Conservation (phyloP, 2,888 invertebrate genomes). For the Dioctria linearis region DNA sequence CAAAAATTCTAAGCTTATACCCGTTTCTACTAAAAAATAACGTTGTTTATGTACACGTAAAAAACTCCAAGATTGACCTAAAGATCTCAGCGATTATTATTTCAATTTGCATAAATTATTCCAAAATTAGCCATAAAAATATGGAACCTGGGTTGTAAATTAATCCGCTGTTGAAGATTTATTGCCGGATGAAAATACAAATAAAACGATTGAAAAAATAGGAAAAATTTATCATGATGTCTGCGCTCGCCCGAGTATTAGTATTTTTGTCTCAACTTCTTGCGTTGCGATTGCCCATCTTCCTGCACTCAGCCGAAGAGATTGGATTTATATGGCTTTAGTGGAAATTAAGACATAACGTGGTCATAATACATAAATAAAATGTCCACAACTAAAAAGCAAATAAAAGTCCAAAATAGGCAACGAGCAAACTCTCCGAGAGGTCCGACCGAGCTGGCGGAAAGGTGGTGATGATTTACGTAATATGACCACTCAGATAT, state of each 20-base stretch:
- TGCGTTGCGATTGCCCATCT: not conserved
- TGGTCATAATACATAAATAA: not conserved
- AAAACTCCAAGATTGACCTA: not conserved
- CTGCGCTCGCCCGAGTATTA: not conserved
- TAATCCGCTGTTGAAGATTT: not conserved
- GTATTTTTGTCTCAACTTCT: not conserved
- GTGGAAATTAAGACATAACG: constrained; percentile 3
- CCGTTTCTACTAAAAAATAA: too few relatives aligned
- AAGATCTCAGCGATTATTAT: not conserved
- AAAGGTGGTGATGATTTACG: not conserved
- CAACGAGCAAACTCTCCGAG: not conserved
- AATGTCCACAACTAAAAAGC: not conserved
- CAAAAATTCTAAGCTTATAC: too few relatives aligned
- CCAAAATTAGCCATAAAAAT: not conserved
- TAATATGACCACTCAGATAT: not conserved
- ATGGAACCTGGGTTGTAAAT: not conserved
- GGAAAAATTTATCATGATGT: not conserved
- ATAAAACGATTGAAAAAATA: not conserved
- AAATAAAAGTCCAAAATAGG: not conserved
- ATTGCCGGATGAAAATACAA: not conserved
- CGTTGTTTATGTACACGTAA: too few relatives aligned
- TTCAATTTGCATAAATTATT: not conserved
- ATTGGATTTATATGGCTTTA: not conserved
- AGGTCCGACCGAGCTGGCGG: not conserved
- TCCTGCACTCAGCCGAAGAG: not conserved